Conservation (phyloP, 2,888 invertebrate genomes). For the Cyrtodaria siliqua region DNA sequence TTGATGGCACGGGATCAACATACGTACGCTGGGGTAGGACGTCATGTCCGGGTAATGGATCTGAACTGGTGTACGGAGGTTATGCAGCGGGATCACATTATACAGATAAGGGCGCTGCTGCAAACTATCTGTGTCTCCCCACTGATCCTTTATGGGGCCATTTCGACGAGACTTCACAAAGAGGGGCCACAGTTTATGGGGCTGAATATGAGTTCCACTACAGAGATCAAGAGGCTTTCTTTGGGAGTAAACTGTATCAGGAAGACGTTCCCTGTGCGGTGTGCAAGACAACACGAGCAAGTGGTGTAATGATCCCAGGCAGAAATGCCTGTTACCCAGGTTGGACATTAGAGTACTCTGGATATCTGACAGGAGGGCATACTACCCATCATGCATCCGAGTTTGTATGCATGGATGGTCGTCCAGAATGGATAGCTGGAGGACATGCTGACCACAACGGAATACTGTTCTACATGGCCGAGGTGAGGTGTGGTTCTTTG, state of each 20-base stretch:
- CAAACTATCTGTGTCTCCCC: neutral
- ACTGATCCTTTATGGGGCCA: neutral
- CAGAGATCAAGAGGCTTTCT: neutral
- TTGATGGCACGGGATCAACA: too few relatives aligned
- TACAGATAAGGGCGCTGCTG: neutral
- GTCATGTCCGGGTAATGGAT: neutral
- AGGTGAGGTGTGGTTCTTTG: conserved; percentile 12
- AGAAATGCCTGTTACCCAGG: conserved; percentile 2
- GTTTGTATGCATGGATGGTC: conserved; percentile 10
- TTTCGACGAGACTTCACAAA: neutral
- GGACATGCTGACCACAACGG: neutral
- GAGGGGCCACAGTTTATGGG: neutral
- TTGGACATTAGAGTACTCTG: conserved; percentile 14
- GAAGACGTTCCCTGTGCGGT: conserved; percentile 17
- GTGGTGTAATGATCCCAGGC: conserved; percentile 8
- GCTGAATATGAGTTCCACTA: conserved; percentile 7
- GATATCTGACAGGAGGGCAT: neutral
- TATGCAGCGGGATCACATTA: conserved; percentile 4
- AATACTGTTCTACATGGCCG: conserved; percentile 4
- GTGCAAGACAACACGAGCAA: neutral
- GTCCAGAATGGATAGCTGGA: neutral
- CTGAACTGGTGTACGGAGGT: neutral
- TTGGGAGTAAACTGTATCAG: neutral
- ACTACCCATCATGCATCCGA: neutral
- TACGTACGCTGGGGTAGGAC: neutral